Base-by-base conservation (phyloP, 2,888 invertebrate genomes). In the Philereme vetulata region DNA sequence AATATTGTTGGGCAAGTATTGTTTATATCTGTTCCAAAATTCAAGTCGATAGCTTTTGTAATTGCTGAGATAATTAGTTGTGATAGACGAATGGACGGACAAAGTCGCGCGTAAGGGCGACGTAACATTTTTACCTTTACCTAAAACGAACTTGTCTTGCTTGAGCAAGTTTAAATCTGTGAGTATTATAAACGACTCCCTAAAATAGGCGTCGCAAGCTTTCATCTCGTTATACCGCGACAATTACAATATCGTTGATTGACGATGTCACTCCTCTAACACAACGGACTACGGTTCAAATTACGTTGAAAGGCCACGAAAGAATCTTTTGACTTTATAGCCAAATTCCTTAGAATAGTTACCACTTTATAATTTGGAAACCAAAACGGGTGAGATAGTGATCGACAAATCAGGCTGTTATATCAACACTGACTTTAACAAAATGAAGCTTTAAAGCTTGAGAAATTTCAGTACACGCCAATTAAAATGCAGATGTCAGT, bases 181-280 rank as follows among this genome's bases (percentile, higher is more conserved):
- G 58, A 54, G 65, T 62, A 48, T 47, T 8, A 10, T 5, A 11
- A 50, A 32, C 36, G 40, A 55, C 56, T 66, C 10, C 80, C 82
- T 61, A 84, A 88, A 89, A 90, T 90, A 90, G 81, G 81, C 66
- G 63, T 76, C 78, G 76, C 78, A 45, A 75, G 83, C 90, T 90
- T 88, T 90, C 90, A 88, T 90, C 90, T 89, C 88, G 84, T 90
- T 90, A 88, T 82, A 76, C 76, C 66, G 78, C 72, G 78, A 85
- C 85, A 88, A 89, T 88, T 90, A 90, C 84, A 83, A 75, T 71
- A 72, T 72, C 76, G 86, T 72, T 84, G 90, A 90, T 78, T 79
- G 90, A 88, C 75, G 74, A 71, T 72, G 76, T 82, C 83, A 80
- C 80, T 78, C 75, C 72, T 74, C 72, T 86, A 84, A 81, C 74